Conservation (phyloP, 2,888 invertebrate species). For the Norana najaformis region DNA sequence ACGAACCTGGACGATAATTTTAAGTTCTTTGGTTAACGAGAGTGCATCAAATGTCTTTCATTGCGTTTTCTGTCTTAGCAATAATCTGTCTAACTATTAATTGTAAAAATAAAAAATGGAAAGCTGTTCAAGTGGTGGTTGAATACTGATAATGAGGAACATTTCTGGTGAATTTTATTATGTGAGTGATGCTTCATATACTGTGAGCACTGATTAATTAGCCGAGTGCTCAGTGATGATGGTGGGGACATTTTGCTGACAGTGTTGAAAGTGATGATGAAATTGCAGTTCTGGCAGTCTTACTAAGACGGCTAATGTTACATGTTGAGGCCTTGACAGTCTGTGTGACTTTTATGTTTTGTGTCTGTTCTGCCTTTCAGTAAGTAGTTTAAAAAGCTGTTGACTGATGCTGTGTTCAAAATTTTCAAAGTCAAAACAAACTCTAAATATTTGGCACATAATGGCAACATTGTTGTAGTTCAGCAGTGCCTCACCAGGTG, state of each 20-base stretch:
- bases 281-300: background rate
- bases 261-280: background rate
- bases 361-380: background rate
- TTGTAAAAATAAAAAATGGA: background rate
- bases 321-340: background rate
- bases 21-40: background rate
- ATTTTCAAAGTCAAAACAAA: background rate
- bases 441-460: background rate
- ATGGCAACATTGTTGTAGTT: background rate
- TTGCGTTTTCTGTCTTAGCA: background rate
- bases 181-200: too few relatives aligned
- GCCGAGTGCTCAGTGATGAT: background rate
- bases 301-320: background rate
- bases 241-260: background rate
- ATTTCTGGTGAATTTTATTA: too few relatives aligned
- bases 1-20: background rate
- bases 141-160: background rate
- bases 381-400: constrained; percentile 42
- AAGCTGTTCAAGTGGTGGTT: background rate
- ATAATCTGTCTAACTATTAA: background rate
- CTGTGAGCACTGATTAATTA: background rate
- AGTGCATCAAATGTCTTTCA: background rate
- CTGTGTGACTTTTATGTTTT: constrained; percentile 20
- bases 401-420: constrained; percentile 45
- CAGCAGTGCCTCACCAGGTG: background rate